Base-by-base conservation (phyloP, 2,113 vertebrate species). In the Cynocephalus volans region DNA sequence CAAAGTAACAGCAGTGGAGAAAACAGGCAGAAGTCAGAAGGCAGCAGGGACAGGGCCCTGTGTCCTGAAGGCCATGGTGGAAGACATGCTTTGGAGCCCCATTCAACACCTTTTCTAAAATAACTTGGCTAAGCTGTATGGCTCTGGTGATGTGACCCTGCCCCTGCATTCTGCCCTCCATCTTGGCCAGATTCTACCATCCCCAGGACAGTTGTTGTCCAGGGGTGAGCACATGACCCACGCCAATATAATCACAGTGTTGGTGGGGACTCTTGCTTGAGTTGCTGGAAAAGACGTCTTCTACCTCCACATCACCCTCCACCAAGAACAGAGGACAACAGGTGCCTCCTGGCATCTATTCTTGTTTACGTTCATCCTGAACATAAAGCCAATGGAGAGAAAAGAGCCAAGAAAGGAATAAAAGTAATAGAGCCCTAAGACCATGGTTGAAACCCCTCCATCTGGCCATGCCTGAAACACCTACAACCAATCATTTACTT, bases 51-150 rank as follows among this genome's bases (percentile, higher is more conserved):
- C 18, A 8, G 28, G 54, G 36, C 23, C 14, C 18, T 31, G 5
- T 31, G 60, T 65, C 11, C 0, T 0, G 24, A 72, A 77, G 76
- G 54, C 50, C 58, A 17, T 6, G 21, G 33, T 0, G 0, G 18
- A 0, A 17, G 31, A 41, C 13, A 6, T 0, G 6, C 4, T 54
- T 33, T 19, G 26, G n/a, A 88, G 73, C 33, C 6, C 21, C 79
- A 28, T 36, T 56, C 72, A n/a, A 5, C 41, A 2, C 50, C 31
- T 36, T 76, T 91, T 69, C 62, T 81, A 36, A 82, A 70, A 58
- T 7, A 79, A 56, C 24, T 11, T n/a, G 26, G 41, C n/a, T 88
- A 8, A 28, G 28, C 36, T 84, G 9, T 36, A 4, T 36, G 69
- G 92, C 28, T 75, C 10, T 33, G n/a, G 14, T 10, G 1, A 17